Evolutionary conservation across 2,888 invertebrate species (phyloP), one percentile per base, ranked within the genome.

Genomic region (Pimpla rufipes): DNA sequence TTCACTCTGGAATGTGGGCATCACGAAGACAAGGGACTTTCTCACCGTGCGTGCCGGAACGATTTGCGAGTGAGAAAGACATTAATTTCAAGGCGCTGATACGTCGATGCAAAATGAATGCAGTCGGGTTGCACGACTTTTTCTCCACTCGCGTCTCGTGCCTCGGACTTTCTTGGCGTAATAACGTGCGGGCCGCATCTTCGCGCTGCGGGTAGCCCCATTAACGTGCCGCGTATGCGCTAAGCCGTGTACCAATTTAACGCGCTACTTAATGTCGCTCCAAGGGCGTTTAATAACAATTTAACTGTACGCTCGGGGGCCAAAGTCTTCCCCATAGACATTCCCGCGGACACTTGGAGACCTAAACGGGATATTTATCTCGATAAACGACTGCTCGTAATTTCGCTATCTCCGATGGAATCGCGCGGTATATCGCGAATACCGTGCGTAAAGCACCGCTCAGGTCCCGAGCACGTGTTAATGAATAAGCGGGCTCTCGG

Each of bases 391-490:
- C 66, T 42, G n/a, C 10, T 82, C 52, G 66, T 75, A 42, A 10
- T 45, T 71, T 73, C 55, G n/a, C 62, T 77, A 80, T 83, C 79
- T 77, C 64, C 18, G 71, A 83, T 77, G 37, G 16, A 52, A 83
- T 83, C 82, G 47, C 47, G 23, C 40, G 75, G 70, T 71, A 37
- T 35, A 52, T 37, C 55, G 74, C 64, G 66, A 47, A 59, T 67
- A 62, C 75, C 35, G 37, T 62, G 18, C 64, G 21, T 16, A 10
- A 66, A 71, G 64, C 67, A 40, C 23, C 76, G 35, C 18, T 50
- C 37, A 37, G n/a, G n/a, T n/a, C 29, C 2, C 6, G n/a, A 55
- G 74, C 83, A 76, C 79, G 83, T 83, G 83, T 79, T 79, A 83
- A 83, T 79, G 79, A 83, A 75, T 79, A 55, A 57, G 40, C 68